Conservation (phyloP, 2,888 invertebrate genomes). For the Pomacea canaliculata region DNA sequence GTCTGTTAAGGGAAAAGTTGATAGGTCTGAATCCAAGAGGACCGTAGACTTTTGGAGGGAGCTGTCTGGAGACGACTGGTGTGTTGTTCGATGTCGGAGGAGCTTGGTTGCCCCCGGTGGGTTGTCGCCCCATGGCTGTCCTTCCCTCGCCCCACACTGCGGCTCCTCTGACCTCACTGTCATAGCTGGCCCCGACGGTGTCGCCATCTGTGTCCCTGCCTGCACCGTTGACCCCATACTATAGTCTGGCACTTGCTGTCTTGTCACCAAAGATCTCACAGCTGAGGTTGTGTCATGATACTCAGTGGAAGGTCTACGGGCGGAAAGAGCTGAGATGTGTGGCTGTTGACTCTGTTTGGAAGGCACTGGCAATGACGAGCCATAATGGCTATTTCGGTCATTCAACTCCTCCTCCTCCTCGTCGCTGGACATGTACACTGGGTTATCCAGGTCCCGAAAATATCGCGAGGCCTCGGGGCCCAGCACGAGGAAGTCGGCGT, state of each 20-base stretch:
- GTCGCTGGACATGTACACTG: constrained; percentile 35
- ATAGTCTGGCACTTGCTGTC: constrained; percentile 42
- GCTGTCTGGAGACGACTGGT: neutral
- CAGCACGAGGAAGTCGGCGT: too few relatives aligned
- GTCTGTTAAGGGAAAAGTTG: constrained; percentile 11
- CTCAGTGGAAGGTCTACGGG: constrained; percentile 31
- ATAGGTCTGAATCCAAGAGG: constrained; percentile 32
- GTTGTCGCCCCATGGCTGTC: neutral
- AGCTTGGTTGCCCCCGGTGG: neutral
- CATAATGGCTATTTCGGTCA: neutral
- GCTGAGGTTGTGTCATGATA: constrained; percentile 35
- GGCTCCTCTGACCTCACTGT: neutral
- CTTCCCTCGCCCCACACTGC: neutral
- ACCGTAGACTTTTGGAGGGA: constrained; percentile 32
- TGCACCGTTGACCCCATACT: constrained; percentile 4
- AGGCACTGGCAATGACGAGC: neutral
- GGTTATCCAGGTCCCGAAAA: constrained; percentile 26
- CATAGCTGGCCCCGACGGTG: neutral
- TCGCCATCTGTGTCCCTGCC: neutral
- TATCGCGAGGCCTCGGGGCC: constrained; percentile 4
- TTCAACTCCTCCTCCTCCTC: constrained; percentile 27
- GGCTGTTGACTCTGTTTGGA: neutral
- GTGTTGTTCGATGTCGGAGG: neutral
- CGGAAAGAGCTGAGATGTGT: neutral
- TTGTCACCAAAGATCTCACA: constrained; percentile 37